Percentiles rank a stretch among this genome's conserved stretches.
Conservation (phyloP, 2,113 vertebrate species). For the Coturnix japonica region DNA sequence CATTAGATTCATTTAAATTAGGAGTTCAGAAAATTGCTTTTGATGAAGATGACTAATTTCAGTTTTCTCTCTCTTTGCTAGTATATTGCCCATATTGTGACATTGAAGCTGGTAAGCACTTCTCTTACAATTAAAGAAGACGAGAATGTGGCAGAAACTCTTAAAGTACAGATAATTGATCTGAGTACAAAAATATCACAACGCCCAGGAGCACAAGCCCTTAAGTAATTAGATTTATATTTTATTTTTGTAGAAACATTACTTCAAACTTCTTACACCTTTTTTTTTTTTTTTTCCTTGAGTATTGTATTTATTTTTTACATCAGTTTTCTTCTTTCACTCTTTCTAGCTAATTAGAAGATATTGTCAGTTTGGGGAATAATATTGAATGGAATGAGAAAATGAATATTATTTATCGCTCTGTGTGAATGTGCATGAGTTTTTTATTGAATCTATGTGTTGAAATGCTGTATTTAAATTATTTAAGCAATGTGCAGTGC, state of each 20-base stretch:
- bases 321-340: not conserved
- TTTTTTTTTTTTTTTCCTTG: not conserved
- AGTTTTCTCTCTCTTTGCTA: conserved; percentile 63
- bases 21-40: not conserved
- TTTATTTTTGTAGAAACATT: not conserved
- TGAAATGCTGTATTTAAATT: not conserved
- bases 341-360: not conserved
- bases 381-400: not conserved
- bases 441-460: not conserved
- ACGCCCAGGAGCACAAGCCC: conserved; percentile 93
- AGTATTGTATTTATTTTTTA: not conserved
- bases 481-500: not conserved
- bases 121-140: conserved; percentile 91
- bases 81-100: conserved; percentile 90
- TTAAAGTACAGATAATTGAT: conserved; percentile 93
- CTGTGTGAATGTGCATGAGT: not conserved
- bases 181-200: conserved; percentile 89
- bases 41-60: not conserved
- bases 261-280: not conserved
- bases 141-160: conserved; percentile 85
- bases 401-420: not conserved
- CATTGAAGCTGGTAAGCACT: conserved; percentile 89
- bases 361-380: not conserved
- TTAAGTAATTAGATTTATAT: conserved; percentile 82
- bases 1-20: not conserved